These are phyloP conservation scores for Arctopsyche grandis DNA, from an alignment of 1,140 invertebrate species.

Conservation along the genomic window DNA sequence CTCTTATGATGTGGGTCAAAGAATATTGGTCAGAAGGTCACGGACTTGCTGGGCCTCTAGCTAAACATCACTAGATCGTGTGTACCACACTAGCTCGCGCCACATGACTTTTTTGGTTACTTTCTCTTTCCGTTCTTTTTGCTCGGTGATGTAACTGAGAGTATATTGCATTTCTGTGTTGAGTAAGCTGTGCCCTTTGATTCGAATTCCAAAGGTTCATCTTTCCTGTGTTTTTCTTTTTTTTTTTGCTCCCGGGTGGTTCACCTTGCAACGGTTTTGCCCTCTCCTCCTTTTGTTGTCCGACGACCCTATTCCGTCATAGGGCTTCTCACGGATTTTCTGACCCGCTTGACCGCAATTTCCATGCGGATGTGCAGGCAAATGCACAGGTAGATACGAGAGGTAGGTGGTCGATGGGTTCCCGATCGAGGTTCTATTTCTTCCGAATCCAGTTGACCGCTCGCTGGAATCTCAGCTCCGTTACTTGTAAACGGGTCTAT, in stretches of 20 bases:
- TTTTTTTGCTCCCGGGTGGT: neutral
- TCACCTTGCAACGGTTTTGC: neutral
- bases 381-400: neutral
- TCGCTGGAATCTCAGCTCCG: constrained; percentile 10
- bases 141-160: constrained; percentile 8
- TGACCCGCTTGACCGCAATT: neutral
- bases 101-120: neutral
- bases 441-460: neutral
- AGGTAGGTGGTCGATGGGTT: neutral
- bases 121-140: constrained; percentile 22
- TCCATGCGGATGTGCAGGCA: neutral
- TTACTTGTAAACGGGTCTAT: constrained; percentile 24
- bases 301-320: neutral
- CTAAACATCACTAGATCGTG: neutral
- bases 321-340: neutral
- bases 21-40: constrained; percentile 43
- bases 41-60: constrained; percentile 19
- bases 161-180: neutral
- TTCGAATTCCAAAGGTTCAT: neutral
- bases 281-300: neutral
- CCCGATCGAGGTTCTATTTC: neutral
- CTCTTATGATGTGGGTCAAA: constrained; percentile 26
- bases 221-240: neutral
- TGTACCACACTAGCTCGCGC: neutral
- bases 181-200: neutral